A percentile compares a stretch with the other conserved stretches of the same genome.
phyloP scores from a whole-genome alignment of 2,888 invertebrate species.

The Cephus runcator region DNA sequence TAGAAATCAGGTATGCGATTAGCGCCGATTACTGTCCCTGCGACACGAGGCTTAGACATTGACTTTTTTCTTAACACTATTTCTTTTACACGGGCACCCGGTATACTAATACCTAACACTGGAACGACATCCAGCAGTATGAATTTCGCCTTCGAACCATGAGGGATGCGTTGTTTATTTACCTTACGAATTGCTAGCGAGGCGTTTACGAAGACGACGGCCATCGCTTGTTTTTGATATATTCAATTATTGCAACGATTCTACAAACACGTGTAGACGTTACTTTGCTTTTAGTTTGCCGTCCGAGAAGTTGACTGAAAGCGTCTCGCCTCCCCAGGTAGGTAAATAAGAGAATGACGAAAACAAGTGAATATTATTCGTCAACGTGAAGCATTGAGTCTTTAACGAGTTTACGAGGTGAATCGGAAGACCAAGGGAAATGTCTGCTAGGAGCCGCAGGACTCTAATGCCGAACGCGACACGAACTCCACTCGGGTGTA shows the following conservation, averaged over 20 bases:
- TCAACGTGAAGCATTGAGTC: neutral
- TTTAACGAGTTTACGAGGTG: neutral
- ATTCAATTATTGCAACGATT: neutral
- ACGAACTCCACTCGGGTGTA: neutral
- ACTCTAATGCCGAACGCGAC: neutral
- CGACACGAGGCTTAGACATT: neutral
- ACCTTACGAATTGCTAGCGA: neutral
- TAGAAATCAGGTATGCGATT: neutral
- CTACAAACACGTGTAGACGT: neutral
- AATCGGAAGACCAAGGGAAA: neutral
- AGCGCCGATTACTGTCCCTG: constrained; percentile 1
- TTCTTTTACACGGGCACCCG: neutral
- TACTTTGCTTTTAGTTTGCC: neutral
- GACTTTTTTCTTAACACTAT: neutral
- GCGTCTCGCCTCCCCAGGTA: neutral
- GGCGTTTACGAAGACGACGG: neutral
- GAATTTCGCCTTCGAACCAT: neutral
- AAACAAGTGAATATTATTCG: neutral
- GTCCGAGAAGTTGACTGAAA: neutral
- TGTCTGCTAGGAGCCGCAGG: neutral
- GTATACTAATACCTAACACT: neutral
- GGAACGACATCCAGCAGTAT: neutral
- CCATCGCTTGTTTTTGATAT: neutral
- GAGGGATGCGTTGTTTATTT: neutral
- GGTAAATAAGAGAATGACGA: neutral